Base-by-base conservation (phyloP, 2,888 invertebrate genomes). In the Gibbula magus region DNA sequence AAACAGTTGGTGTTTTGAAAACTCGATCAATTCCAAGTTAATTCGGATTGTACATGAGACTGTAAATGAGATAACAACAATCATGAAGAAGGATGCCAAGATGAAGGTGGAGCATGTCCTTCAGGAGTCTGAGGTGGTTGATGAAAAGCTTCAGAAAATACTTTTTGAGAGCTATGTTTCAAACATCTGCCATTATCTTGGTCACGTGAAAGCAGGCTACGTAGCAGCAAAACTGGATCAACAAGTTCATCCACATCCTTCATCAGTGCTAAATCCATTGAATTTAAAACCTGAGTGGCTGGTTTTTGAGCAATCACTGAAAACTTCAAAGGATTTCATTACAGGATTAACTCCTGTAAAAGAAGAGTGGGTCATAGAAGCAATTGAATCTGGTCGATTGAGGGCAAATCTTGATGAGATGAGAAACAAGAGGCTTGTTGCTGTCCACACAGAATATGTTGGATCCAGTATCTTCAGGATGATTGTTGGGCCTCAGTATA, bases 21-120 rank as follows among this genome's bases (percentile, higher is more conserved):
- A 93, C 81, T 88, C 87, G 77, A 88, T 93, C 52, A 92, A 93
- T 84, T 90, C 87, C 16, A 92, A 91, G 84, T 84, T 89, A 4
- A 87, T 92, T 82, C 86, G 87, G 53, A 84, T 86, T 7, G 88
- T 87, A 5, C 80, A 85, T 32, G 89, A 90, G 18, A 84, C 78
- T 35, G 83, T 90, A 1, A 86, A 85, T 20, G 91, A 91, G 77
- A 82, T 88, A 13, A 25, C 81, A 2, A 78, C 81, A 3, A 81
- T 85, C 13, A 80, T 91, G 25, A 85, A 82, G 53, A 86, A 83
- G 77, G 89, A 90, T n/a, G 53, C 84, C 18, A 74, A 82, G 7
- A 53, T 81, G 16, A 80, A 84, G 7, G 79, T 88, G 0, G 81
- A 79, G 32, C 76, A 80, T 25, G 75, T 79, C 13, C 87, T 89